Evolutionary conservation across 2,888 invertebrate genomes (phyloP).

Genomic region (Pomacea canaliculata): DNA sequence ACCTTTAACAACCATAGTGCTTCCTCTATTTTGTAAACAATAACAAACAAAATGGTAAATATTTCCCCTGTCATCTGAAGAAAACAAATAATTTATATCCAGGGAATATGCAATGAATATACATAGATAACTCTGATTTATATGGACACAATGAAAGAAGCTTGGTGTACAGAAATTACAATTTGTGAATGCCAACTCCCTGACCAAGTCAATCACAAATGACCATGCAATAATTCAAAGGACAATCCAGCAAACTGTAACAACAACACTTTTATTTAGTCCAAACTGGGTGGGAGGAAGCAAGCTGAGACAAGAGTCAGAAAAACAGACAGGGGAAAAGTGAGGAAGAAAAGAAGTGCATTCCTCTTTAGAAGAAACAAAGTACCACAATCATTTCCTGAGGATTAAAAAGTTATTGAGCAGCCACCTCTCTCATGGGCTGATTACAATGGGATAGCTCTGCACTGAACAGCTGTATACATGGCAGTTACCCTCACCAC

Average conservation of each 20-base stretch:
- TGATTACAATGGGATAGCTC: no score
- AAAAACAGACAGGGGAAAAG: no score
- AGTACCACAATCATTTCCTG: no score
- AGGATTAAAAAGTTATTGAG: no score
- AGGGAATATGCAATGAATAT: not conserved
- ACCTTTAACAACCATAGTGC: no score
- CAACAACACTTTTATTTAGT: constrained; percentile 1
- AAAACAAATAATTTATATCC: constrained; percentile 3
- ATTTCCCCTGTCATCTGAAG: not conserved
- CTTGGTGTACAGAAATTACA: constrained; percentile 3
- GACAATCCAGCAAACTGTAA: not conserved
- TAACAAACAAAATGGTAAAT: not conserved
- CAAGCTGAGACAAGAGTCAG: not conserved
- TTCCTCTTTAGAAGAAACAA: no score
- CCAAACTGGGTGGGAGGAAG: not conserved
- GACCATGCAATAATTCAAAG: not conserved
- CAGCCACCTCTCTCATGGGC: no score
- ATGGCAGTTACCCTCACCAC: no score
- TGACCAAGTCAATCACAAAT: constrained; percentile 24
- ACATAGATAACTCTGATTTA: constrained; percentile 2
- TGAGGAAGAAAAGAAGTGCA: no score
- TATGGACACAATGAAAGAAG: constrained; percentile 3
- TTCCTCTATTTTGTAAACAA: no score
- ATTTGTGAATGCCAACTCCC: constrained; percentile 14
- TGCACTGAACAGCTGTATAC: no score